Conservation (phyloP, 2,888 invertebrate species). For the Dryomyza anilis region DNA sequence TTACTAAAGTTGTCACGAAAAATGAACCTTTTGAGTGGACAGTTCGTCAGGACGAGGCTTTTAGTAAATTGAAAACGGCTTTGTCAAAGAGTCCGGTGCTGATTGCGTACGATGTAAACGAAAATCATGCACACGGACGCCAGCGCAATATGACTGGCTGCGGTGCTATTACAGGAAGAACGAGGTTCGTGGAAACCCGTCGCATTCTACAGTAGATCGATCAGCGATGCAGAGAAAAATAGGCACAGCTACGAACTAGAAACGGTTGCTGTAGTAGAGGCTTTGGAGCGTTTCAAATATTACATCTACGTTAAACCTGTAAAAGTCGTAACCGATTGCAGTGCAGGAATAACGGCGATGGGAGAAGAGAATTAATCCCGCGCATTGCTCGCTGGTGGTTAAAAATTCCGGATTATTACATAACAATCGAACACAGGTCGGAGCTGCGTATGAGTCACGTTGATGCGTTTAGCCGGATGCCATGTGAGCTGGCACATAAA, state of each 20-base stretch:
- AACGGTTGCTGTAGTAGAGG: background rate
- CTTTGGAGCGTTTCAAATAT: background rate
- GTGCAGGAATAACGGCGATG: conserved; percentile 22
- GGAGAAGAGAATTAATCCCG: conserved; percentile 25
- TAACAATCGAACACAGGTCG: background rate
- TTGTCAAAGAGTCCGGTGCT: conserved; percentile 13
- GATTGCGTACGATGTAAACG: background rate
- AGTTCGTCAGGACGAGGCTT: background rate
- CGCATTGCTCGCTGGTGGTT: conserved; percentile 37
- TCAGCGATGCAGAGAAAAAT: background rate
- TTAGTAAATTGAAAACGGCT: conserved; percentile 9
- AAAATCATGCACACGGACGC: background rate
- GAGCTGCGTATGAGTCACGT: background rate
- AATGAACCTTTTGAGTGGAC: conserved; percentile 1
- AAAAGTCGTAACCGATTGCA: conserved; percentile 26
- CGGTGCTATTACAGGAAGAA: background rate
- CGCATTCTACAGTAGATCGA: background rate
- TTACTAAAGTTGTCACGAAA: background rate
- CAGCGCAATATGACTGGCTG: conserved; percentile 1
- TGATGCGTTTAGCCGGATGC: background rate
- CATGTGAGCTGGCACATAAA: conserved; percentile 5
- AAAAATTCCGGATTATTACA: conserved; percentile 32
- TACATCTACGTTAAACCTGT: conserved; percentile 5
- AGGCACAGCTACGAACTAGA: background rate
- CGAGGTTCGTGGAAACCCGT: background rate